Conservation (phyloP, 2,113 vertebrate species). For the Salvelinus fontinalis region DNA sequence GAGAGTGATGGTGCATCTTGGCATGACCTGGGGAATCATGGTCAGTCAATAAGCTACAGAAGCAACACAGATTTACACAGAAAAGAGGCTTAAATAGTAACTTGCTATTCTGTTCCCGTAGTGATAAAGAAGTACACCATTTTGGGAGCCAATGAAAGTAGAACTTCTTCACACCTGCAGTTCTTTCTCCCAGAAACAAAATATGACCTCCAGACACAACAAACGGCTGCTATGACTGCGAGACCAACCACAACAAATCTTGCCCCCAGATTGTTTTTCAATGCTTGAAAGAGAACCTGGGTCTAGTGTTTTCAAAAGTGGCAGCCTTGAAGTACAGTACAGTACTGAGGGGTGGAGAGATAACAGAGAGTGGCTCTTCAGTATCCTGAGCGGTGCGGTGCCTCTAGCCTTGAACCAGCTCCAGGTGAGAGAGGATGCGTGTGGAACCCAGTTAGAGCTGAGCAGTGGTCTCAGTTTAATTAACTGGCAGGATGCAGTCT, state of each 20-base stretch:
- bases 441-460: not conserved
- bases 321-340: not conserved
- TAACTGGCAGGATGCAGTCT: conserved; percentile 23
- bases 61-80: not conserved
- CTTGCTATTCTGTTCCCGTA: not conserved
- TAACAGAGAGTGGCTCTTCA: not conserved
- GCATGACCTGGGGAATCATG: not conserved
- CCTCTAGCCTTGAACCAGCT: conserved; percentile 17
- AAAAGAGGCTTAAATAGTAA: not conserved
- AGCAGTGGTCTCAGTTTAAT: conserved; percentile 27
- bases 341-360: not conserved
- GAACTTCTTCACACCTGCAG: not conserved
- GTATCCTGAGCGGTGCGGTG: not conserved
- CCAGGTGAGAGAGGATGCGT: conserved; percentile 11
- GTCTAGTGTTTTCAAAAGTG: not conserved
- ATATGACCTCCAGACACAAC: not conserved
- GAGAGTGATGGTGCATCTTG: not conserved
- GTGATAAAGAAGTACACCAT: not conserved
- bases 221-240: not conserved
- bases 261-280: not conserved
- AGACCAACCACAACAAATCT: too few relatives aligned
- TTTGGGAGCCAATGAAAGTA: conserved; percentile 1
- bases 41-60: not conserved
- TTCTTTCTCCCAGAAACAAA: not conserved
- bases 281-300: not conserved